Evolutionary conservation across 2,113 vertebrate species (phyloP), one percentile per base, ranked within the genome.

Genomic region (Alethe diademata): DNA sequence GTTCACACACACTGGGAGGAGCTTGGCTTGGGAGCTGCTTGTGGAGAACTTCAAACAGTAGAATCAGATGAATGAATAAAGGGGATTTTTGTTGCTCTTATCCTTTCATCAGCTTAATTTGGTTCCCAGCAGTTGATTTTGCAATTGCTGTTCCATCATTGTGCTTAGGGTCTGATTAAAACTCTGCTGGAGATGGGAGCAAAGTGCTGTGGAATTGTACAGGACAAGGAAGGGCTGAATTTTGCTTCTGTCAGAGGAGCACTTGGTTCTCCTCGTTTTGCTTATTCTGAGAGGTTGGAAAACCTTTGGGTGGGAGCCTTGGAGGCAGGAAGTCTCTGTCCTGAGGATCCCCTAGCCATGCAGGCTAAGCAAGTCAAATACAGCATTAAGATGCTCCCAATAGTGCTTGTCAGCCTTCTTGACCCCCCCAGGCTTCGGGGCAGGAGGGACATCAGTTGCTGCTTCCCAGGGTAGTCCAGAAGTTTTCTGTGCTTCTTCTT

Each of bases 51-150:
- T 96, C 78, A 92, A 93, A 69, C 35, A 71, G 62, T 19, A 19
- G 48, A 62, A 69, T 47, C 26, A 36, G 54, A 96, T 86, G 83
- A 86, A 96, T 94, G 87, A 92, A 96, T 94, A 96, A 96, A 96
- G 81, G 67, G 26, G 35, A 24, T 66, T 93, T 92, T 92, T 97
- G 95, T 96, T 94, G 58, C 54, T 51, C 47, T 90, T 95, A 79
- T 56, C 81, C 94, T 92, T 97, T 92, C 92, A 94, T 88, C 92
- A 48, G 54, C 74, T 76, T 71, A 67, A n/a, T 66, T 91, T 65
- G 12, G 24, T 86, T 93, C 53, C 85, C 56, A 86, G 81, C 71
- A 83, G 75, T 67, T 86, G 38, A 18, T 70, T 73, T 82, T 11
- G 75, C 17, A 83, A 36, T 85, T 91, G 66, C 70, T 61, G 19